These are phyloP conservation scores for Apogon hyalosoma DNA, from an alignment of 2,797 vertebrate genomes.

Conservation along the genomic window DNA sequence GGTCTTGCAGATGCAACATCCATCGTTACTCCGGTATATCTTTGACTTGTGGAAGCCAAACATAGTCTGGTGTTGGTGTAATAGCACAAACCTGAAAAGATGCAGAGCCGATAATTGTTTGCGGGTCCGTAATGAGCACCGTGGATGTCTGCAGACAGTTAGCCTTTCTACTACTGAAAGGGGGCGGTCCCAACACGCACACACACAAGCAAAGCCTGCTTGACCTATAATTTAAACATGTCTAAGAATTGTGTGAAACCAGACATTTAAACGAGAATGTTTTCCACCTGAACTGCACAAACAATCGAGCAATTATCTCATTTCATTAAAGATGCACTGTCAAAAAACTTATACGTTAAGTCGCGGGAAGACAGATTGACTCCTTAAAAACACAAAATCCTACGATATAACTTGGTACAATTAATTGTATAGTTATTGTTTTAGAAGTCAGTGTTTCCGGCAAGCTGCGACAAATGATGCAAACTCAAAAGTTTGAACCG, in stretches of 20 bases:
- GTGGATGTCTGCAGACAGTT: constrained; percentile 46
- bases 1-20: constrained; percentile 90
- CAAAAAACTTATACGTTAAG: constrained; percentile 10
- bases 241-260: not conserved
- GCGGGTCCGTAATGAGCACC: not conserved
- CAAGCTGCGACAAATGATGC: rapidly evolving
- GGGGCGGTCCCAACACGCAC: constrained; percentile 74
- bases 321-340: no score
- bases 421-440: not conserved
- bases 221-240: constrained; percentile 3
- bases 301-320: not conserved
- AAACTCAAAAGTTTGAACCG: constrained; percentile 35
- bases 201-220: constrained; percentile 8
- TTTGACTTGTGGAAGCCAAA: constrained; percentile 90
- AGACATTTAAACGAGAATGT: rapidly evolving
- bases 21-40: constrained; percentile 89
- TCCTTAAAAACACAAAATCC: not conserved
- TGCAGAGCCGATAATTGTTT: not conserved
- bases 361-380: constrained; percentile 13
- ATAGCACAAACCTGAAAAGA: constrained; percentile 46
- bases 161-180: constrained; percentile 51
- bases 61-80: constrained; percentile 70
- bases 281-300: not conserved
- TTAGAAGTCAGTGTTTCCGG: not conserved
- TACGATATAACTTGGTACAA: not conserved